These are phyloP conservation scores for Nephrotoma appendiculata DNA, from an alignment of 2,888 invertebrate genomes.

Conservation along the genomic window DNA sequence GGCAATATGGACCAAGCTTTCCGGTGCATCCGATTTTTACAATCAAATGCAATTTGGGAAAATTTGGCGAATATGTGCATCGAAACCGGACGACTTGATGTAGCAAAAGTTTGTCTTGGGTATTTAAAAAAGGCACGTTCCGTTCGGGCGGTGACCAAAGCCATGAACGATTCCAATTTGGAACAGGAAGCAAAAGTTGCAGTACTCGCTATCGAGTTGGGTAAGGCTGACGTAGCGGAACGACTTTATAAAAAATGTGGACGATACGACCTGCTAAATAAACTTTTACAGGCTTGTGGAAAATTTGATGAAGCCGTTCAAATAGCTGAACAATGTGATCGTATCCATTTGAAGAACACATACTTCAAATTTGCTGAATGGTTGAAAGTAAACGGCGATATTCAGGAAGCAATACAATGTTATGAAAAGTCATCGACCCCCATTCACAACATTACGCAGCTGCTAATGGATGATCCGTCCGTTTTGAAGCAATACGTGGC, in stretches of 20 bases:
- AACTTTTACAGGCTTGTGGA: slow-evolving; percentile 58
- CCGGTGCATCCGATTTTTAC: slow-evolving; percentile 41
- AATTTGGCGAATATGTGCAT: slow-evolving; percentile 96
- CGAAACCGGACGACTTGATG: slow-evolving; percentile 79
- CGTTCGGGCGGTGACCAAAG: slow-evolving; percentile 54
- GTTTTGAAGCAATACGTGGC: slow-evolving; percentile 32
- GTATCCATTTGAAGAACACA: slow-evolving; percentile 68
- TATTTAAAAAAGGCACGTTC: slow-evolving; percentile 48
- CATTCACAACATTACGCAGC: slow-evolving; percentile 75
- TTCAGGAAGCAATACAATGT: slow-evolving; percentile 62
- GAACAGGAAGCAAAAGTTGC: slow-evolving; percentile 75
- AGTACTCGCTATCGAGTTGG: slow-evolving; percentile 78
- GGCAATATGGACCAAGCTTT: slow-evolving; percentile 79
- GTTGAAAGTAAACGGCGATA: slow-evolving; percentile 61
- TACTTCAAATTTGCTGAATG: slow-evolving; percentile 55
- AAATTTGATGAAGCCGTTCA: slow-evolving; percentile 60
- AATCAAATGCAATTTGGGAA: slow-evolving; percentile 77
- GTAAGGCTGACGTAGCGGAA: slow-evolving; percentile 88
- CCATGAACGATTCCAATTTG: slow-evolving; percentile 52
- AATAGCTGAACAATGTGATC: slow-evolving; percentile 56
- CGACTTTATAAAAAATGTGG: slow-evolving; percentile 65
- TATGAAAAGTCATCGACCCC: slow-evolving; percentile 89
- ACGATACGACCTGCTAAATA: slow-evolving; percentile 75
- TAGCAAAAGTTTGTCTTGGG: slow-evolving; percentile 82
- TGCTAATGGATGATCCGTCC: slow-evolving; percentile 56